These are phyloP conservation scores for Yponomeuta cagnagella DNA, from an alignment of 2,888 invertebrate species.

Conservation along the genomic window DNA sequence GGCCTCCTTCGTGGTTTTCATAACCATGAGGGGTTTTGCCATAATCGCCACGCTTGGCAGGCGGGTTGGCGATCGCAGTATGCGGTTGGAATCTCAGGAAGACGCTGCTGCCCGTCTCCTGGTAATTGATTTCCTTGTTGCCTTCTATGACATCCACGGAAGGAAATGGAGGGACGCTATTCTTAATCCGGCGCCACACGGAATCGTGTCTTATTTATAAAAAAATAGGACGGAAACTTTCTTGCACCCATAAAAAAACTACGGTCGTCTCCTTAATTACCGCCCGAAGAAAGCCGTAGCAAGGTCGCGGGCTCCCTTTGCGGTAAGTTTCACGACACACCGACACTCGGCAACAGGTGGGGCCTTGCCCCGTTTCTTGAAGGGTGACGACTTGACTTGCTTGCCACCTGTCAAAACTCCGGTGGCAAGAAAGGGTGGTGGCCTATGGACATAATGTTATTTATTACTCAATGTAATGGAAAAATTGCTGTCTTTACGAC, in stretches of 20 bases:
- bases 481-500: neutral
- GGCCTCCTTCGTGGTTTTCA: no score
- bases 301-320: neutral
- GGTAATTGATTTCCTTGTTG: no score
- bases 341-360: conserved; percentile 51
- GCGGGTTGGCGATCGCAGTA: no score
- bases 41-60: no score
- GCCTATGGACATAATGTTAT: neutral
- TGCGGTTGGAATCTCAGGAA: no score
- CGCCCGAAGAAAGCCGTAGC: neutral
- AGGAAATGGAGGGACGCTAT: no score
- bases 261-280: neutral
- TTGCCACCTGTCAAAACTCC: neutral
- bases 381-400: conserved; percentile 32
- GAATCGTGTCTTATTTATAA: no score
- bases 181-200: no score
- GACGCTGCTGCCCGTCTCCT: no score
- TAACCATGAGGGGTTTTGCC: no score
- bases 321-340: conserved; percentile 5
- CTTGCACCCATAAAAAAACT: neutral
- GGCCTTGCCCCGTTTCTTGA: conserved; percentile 67
- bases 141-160: no score
- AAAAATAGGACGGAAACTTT: neutral
- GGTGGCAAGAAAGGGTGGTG: neutral
- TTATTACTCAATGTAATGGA: neutral